These are phyloP conservation scores for Agrypnus murinus DNA, from an alignment of 2,888 invertebrate species.

Conservation along the genomic window DNA sequence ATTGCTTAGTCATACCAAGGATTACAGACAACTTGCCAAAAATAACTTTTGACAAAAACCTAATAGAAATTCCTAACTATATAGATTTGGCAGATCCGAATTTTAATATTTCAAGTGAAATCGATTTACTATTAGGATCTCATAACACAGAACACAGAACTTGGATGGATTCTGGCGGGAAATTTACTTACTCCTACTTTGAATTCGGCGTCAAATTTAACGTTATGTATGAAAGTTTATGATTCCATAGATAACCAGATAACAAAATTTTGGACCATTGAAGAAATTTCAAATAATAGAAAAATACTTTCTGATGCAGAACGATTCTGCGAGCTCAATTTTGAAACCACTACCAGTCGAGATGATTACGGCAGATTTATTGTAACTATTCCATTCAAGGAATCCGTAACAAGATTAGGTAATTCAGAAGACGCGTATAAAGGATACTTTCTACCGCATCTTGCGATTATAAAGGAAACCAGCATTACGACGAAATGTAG, in stretches of 20 bases:
- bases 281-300: slow-evolving; percentile 39
- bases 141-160: slow-evolving; percentile 48
- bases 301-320: slow-evolving; percentile 38
- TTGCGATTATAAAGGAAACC: slow-evolving; percentile 45
- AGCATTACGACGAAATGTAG: slow-evolving; percentile 45
- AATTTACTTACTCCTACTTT: background rate
- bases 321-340: slow-evolving; percentile 51
- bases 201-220: background rate
- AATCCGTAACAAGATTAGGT: slow-evolving; percentile 37
- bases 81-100: slow-evolving; percentile 52
- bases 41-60: slow-evolving; percentile 50
- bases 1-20: slow-evolving; percentile 28
- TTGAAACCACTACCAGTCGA: slow-evolving; percentile 44
- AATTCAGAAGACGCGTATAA: slow-evolving; percentile 40
- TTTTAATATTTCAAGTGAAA: slow-evolving; percentile 43
- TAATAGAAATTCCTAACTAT: slow-evolving; percentile 29
- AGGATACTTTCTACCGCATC: slow-evolving; percentile 43
- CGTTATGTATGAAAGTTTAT: slow-evolving; percentile 12
- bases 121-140: slow-evolving; percentile 54
- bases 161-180: slow-evolving; percentile 55
- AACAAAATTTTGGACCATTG: slow-evolving; percentile 53
- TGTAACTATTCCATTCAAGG: slow-evolving; percentile 51
- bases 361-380: slow-evolving; percentile 47
- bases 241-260: slow-evolving; percentile 29
- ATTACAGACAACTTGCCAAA: slow-evolving; percentile 35